Evolutionary conservation across 2,888 invertebrate species (phyloP), one percentile per base, ranked within the genome.

Genomic region (Hydrotaea cyrtoneurina): DNA sequence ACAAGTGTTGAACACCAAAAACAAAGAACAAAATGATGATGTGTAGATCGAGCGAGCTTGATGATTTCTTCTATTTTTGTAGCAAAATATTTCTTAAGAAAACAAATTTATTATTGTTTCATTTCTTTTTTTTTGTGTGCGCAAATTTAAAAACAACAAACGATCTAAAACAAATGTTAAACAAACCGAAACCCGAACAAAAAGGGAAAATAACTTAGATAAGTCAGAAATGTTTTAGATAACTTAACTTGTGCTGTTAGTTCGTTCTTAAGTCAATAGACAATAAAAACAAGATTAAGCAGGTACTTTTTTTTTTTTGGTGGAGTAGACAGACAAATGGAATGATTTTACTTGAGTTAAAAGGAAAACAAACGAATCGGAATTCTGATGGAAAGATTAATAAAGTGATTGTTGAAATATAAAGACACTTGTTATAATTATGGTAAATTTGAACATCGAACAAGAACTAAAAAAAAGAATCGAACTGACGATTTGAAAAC

Each of bases 81-180:
- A 57, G 46, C 15, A 23, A 69, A 69, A 46, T 69, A 69, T 69
- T 69, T 69, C 69, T 69, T 46, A 69, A 69, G 69, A 43, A 69
- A 43, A 69, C 46, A 69, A 46, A 43, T 66, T 39, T 50, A 50
- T 50, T 50, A 15, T 50, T 50, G n/a, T 50, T 57, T 57, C 23
- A 57, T 57, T 43, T 43, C 11, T 43, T 50, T 50, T 15, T 50
- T n/a, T 50, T 50, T 50, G 8, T n/a, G 43, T 50, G 15, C n/a
- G n/a, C 50, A 15, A 39, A 39, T n/a, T n/a, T 15, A n/a, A 50
- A 50, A 15, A 50, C 50, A 50, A 50, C 15, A 19, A 23, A 43
- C 21, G 69, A 69, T 69, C 69, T 46, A 21, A 69, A 43, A 69
- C 46, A 46, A 69, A 69, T 69, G 43, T 69, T 69, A 46, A 39